Percentiles rank a stretch among this genome's conserved stretches.
Conservation (phyloP, 2,888 invertebrate genomes). For the Lasioglossum calceatum region DNA sequence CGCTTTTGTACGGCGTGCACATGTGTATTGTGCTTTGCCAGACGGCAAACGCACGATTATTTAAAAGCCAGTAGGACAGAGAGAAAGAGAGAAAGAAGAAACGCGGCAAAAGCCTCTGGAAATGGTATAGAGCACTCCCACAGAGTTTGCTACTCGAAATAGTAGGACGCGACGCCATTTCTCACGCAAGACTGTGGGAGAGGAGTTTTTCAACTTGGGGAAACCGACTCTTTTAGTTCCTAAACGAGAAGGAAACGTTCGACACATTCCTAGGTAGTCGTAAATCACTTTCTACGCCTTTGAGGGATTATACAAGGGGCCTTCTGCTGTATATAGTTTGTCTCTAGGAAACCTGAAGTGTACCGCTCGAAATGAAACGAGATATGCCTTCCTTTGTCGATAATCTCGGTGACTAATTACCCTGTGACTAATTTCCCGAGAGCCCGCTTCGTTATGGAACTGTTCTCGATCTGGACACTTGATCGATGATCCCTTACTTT, state of each 20-base stretch:
- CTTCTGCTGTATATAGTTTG: background rate
- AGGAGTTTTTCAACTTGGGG: conserved; percentile 23
- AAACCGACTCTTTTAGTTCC: conserved; percentile 11
- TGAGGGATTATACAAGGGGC: background rate
- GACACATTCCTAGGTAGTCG: background rate
- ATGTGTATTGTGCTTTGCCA: background rate
- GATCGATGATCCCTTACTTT: background rate
- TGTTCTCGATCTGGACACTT: background rate
- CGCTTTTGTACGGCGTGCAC: background rate
- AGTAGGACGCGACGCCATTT: conserved; percentile 28
- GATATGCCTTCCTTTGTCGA: background rate
- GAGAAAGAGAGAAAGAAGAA: background rate
- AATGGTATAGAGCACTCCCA: conserved; percentile 32
- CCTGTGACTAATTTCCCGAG: background rate
- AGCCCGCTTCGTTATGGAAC: background rate
- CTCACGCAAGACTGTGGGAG: conserved; percentile 12
- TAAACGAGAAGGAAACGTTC: background rate
- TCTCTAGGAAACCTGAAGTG: background rate
- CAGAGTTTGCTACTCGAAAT: conserved; percentile 41
- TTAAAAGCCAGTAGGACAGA: background rate
- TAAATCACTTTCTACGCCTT: conserved; percentile 8
- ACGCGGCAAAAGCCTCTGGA: background rate
- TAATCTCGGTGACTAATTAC: background rate
- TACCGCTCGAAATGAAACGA: background rate
- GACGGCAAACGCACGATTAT: background rate